Conservation (phyloP, 2,888 invertebrate genomes). For the Ophion obscuratus region DNA sequence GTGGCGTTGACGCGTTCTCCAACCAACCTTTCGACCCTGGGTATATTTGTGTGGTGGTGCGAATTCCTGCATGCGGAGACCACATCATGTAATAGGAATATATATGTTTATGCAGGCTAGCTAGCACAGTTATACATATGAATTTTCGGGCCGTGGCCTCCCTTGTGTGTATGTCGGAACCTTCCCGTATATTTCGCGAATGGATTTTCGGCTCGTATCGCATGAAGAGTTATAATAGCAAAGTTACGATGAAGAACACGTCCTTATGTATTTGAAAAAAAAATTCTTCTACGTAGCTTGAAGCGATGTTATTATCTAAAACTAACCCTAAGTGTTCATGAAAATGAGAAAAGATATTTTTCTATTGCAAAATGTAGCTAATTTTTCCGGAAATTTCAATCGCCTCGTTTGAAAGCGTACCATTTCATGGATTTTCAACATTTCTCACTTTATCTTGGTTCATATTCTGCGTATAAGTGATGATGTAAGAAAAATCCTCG, state of each 20-base stretch:
- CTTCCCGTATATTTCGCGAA: neutral
- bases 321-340: too few relatives aligned
- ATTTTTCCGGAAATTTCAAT: too few relatives aligned
- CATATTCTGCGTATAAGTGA: too few relatives aligned
- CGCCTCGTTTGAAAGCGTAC: too few relatives aligned
- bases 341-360: too few relatives aligned
- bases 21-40: slow-evolving; percentile 22
- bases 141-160: neutral
- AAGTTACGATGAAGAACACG: neutral
- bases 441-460: too few relatives aligned
- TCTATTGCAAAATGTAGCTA: too few relatives aligned
- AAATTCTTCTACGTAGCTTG: neutral
- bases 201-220: neutral
- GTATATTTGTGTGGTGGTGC: slow-evolving; percentile 15
- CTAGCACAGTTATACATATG: neutral
- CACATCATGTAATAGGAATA: slow-evolving; percentile 6
- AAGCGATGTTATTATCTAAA: too few relatives aligned
- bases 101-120: neutral
- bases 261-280: neutral
- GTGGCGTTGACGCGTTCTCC: slow-evolving; percentile 38
- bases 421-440: too few relatives aligned
- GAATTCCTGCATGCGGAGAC: slow-evolving; percentile 17
- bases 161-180: neutral
- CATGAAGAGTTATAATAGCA: neutral
- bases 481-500: too few relatives aligned